Evolutionary conservation across 2,113 vertebrate species (phyloP).

Genomic region (Forbesichthys agassizii): DNA sequence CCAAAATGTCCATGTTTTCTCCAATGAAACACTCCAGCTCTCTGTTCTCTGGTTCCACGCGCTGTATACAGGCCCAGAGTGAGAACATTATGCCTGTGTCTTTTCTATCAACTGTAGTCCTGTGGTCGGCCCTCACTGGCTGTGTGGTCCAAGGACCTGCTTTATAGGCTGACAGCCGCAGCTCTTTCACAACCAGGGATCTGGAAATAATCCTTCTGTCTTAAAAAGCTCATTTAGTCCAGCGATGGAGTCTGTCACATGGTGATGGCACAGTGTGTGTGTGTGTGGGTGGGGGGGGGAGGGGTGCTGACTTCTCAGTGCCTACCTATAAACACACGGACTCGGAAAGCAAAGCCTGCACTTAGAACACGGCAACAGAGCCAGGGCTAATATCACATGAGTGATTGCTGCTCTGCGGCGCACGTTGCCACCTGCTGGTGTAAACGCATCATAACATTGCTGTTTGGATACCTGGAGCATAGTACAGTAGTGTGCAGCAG

Average conservation of each 20-base stretch:
- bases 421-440: conserved; percentile 52
- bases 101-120: conserved; percentile 53
- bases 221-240: conserved; percentile 75
- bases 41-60: too few species aligned
- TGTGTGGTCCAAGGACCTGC: conserved; percentile 72
- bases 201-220: conserved; percentile 75
- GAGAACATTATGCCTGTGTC: conserved; percentile 27
- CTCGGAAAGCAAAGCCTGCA: conserved; percentile 44
- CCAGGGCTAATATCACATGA: conserved; percentile 45
- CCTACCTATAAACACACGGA: conserved; percentile 61
- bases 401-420: conserved; percentile 43
- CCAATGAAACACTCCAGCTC: too few species aligned
- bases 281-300: too few species aligned
- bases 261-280: conserved; percentile 48
- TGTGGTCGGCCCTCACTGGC: conserved; percentile 55
- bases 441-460: conserved; percentile 37
- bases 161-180: conserved; percentile 74
- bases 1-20: conserved; percentile 45
- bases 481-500: background rate
- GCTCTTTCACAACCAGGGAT: conserved; percentile 73
- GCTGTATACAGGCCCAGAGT: too few species aligned
- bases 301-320: conserved; percentile 36
- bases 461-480: background rate
- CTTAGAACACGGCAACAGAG: conserved; percentile 50
- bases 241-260: conserved; percentile 60